Base-by-base conservation (phyloP, 2,113 vertebrate genomes). In the Pelecanoides urinatrix region DNA sequence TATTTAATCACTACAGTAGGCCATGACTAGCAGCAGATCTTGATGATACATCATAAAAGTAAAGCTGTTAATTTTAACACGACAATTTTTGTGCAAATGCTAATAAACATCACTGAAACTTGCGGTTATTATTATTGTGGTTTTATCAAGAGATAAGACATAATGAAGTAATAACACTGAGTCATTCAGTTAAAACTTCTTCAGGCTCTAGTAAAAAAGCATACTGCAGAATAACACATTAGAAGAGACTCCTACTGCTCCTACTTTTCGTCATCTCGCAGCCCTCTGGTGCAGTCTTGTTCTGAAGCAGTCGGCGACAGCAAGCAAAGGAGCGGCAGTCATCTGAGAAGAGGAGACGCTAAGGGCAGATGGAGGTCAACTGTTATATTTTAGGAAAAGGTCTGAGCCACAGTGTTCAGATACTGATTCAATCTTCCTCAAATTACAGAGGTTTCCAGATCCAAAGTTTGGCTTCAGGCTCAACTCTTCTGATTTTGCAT, bases 391-490 rank as follows among this genome's bases (percentile, higher is more conserved):
- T 76, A 86, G 72, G 88, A 88, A 86, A 45, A 94, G 56, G 11
- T 90, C 55, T 79, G 55, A 96, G 63, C 90, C 88, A 71, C 95
- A 92, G 26, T 36, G 38, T 53, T 88, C 92, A 88, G 63, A 83
- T 73, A 86, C 16, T 73, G 74, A 73, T 85, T 87, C 74, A 65
- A 5, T 70, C 45, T 95, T 93, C 53, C 72, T 72, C 30, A 93
- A 55, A 96, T 88, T 88, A 93, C 45, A 94, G 92, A 83, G 50
- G 20, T 73, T 86, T 93, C 79, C 45, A 83, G 49, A 73, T 75
- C 34, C 21, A 1, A 88, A 52, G 8, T 38, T 40, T 96, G 56
- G 63, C 38, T 86, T 86, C n/a, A 79, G 78, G 49, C 32, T 82
- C 17, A 47, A 21, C 10, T 72, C 8, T 29, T 83, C 20, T 77